Conservation (phyloP, 1,140 invertebrate genomes). For the Conopomorpha cramerella region DNA sequence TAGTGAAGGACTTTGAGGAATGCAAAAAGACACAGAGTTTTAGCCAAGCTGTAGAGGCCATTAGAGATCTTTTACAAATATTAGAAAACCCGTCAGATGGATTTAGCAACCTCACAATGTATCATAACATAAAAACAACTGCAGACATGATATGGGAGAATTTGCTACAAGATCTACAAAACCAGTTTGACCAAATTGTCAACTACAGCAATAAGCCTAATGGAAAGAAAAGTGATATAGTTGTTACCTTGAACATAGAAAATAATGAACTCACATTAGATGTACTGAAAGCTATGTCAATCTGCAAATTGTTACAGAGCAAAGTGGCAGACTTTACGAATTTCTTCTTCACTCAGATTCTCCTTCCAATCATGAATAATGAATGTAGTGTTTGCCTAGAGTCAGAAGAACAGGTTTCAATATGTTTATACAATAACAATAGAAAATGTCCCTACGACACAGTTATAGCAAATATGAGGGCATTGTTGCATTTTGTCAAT, state of each 20-base stretch:
- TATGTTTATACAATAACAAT: slow-evolving; percentile 44
- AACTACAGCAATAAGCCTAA: slow-evolving; percentile 15
- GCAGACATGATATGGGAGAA: slow-evolving; percentile 34
- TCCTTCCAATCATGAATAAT: slow-evolving; percentile 60
- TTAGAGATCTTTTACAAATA: slow-evolving; percentile 51
- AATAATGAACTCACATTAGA: slow-evolving; percentile 28
- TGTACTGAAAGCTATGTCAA: slow-evolving; percentile 54
- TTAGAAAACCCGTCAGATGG: slow-evolving; percentile 51
- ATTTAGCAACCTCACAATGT: slow-evolving; percentile 57
- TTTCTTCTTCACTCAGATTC: slow-evolving; percentile 58
- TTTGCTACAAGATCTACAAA: slow-evolving; percentile 43
- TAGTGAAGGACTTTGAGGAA: slow-evolving; percentile 52
- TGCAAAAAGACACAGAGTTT: slow-evolving; percentile 45
- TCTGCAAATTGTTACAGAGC: slow-evolving; percentile 45
- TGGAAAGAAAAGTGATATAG: slow-evolving; percentile 22
- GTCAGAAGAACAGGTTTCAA: slow-evolving; percentile 37
- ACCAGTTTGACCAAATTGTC: slow-evolving; percentile 54
- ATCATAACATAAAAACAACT: slow-evolving; percentile 41
- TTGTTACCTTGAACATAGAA: slow-evolving; percentile 32
- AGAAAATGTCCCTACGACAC: slow-evolving; percentile 59
- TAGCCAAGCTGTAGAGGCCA: slow-evolving; percentile 47
- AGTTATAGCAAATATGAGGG: slow-evolving; percentile 65
- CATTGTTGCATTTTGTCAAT: slow-evolving; percentile 65
- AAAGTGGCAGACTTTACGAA: slow-evolving; percentile 55
- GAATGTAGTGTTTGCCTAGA: slow-evolving; percentile 55